A percentile compares a stretch with the other conserved stretches of the same genome.
These are phyloP conservation scores for Theretra japonica DNA, from an alignment of 2,888 invertebrate genomes.

Conservation along the genomic window DNA sequence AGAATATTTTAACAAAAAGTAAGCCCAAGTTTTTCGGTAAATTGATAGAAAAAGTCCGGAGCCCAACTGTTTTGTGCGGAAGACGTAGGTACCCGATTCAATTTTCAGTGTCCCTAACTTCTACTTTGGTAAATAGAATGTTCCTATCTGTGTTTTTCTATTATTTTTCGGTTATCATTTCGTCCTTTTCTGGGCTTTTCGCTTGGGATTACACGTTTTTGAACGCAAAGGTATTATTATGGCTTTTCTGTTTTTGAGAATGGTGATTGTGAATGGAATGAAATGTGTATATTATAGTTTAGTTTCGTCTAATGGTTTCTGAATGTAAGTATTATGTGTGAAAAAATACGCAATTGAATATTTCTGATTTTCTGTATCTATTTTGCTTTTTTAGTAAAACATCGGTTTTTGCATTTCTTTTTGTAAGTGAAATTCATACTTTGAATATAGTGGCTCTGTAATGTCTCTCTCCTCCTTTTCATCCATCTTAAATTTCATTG, in stretches of 20 bases:
- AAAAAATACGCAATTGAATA: no score
- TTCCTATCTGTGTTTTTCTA: conserved; percentile 28
- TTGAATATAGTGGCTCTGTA: no score
- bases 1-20: conserved; percentile 15
- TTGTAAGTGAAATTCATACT: no score
- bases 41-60: conserved; percentile 21
- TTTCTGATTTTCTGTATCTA: no score
- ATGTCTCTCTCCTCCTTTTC: no score
- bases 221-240: background rate
- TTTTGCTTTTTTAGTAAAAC: no score
- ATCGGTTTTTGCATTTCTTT: no score
- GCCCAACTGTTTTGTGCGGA: conserved; percentile 21
- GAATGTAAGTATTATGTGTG: no score
- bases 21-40: background rate
- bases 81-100: conserved; percentile 30
- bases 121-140: conserved; percentile 29
- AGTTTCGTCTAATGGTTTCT: background rate
- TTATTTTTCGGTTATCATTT: conserved; percentile 34
- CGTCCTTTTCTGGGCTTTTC: conserved; percentile 10
- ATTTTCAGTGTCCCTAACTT: conserved; percentile 30
- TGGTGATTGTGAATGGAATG: background rate
- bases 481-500: no score
- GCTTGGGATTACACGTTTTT: conserved; percentile 20
- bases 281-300: no score
- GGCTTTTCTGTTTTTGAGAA: background rate